These are phyloP conservation scores for Zoanthus solanderi DNA, from an alignment of 92 coral and sea anemone genomes.

Conservation along the genomic window DNA sequence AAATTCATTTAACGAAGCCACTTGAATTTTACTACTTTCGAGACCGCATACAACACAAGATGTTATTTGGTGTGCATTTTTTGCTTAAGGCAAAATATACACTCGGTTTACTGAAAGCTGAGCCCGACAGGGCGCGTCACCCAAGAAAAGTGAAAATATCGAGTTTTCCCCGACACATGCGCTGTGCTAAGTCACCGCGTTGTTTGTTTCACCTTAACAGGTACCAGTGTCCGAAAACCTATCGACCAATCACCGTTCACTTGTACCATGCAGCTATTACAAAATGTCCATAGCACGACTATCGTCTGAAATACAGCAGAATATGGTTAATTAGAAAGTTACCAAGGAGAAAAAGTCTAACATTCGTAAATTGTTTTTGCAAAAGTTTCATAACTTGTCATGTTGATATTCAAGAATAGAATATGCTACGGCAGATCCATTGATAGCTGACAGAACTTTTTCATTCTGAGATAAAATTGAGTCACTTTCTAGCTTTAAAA, in stretches of 20 bases:
- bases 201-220: slow-evolving; percentile 23
- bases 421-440: too few species aligned
- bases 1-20: background rate
- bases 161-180: slow-evolving; percentile 27
- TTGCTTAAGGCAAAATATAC: slow-evolving; percentile 10
- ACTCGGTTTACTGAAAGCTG: background rate
- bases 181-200: background rate
- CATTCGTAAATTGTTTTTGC: too few species aligned
- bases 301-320: background rate
- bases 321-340: background rate
- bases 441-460: too few species aligned
- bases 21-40: background rate
- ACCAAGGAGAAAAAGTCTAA: too few species aligned
- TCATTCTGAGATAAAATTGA: too few species aligned
- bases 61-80: slow-evolving; percentile 4
- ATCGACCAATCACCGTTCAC: slow-evolving; percentile 25
- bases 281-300: background rate
- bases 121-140: slow-evolving; percentile 69
- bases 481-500: too few species aligned
- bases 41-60: background rate
- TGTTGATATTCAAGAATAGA: too few species aligned
- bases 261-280: background rate
- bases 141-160: slow-evolving; percentile 45
- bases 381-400: too few species aligned
- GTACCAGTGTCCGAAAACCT: slow-evolving; percentile 11